A percentile compares a stretch with the other conserved stretches of the same genome.
These are phyloP conservation scores for Syngnathus floridae DNA, from an alignment of 2,113 vertebrate genomes.

Conservation along the genomic window DNA sequence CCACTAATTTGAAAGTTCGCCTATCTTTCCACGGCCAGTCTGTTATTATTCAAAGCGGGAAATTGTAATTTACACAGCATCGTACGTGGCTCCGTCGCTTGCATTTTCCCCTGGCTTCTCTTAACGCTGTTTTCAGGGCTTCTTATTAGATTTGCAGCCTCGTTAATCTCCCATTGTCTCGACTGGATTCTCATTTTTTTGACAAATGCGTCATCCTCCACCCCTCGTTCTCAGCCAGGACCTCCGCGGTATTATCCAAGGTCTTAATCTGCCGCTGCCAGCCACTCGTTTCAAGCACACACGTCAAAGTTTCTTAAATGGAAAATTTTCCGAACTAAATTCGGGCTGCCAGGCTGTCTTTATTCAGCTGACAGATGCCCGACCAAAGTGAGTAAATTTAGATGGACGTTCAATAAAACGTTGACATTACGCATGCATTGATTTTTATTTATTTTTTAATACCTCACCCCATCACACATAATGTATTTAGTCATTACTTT, in stretches of 20 bases:
- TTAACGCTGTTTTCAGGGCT: constrained; percentile 13
- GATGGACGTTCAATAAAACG: constrained; percentile 18
- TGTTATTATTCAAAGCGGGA: constrained; percentile 57
- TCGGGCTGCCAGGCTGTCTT: background rate
- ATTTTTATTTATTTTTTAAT: constrained; percentile 8
- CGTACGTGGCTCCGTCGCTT: constrained; percentile 1
- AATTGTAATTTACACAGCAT: constrained; percentile 54
- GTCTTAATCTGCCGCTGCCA: background rate
- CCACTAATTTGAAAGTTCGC: constrained; percentile 55
- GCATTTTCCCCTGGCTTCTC: constrained; percentile 9
- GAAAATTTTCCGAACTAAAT: background rate
- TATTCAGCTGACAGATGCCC: constrained; percentile 19
- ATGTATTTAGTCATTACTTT: constrained; percentile 40
- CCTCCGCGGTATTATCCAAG: background rate
- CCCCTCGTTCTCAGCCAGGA: background rate
- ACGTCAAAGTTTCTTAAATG: background rate
- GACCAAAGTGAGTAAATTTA: constrained; percentile 12
- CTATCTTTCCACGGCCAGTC: constrained; percentile 46
- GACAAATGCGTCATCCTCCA: background rate
- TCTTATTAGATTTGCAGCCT: constrained; percentile 18
- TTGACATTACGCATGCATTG: constrained; percentile 27
- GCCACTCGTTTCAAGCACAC: background rate
- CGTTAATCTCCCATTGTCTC: background rate
- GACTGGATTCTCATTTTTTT: background rate
- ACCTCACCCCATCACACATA: constrained; percentile 29